Evolutionary conservation across 2,113 vertebrate species (phyloP).

Genomic region (Corydoras maculifer): DNA sequence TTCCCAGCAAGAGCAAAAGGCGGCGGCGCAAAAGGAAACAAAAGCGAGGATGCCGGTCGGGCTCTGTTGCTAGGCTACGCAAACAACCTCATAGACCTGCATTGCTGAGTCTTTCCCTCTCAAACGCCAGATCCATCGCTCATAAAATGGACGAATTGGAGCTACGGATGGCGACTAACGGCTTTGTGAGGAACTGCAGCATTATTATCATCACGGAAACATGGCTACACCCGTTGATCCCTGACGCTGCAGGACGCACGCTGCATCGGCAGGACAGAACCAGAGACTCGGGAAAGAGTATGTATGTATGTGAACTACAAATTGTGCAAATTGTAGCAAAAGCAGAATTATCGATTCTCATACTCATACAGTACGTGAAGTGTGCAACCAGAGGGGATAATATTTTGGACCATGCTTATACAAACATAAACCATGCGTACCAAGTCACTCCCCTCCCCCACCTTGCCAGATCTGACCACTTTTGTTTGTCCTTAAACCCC

Average conservation of each 20-base stretch:
- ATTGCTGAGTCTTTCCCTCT: background rate
- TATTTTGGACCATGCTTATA: background rate
- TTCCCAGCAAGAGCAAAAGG: background rate
- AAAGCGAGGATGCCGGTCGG: background rate
- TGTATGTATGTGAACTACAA: background rate
- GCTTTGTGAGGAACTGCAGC: background rate
- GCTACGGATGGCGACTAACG: background rate
- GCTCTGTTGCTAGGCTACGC: background rate
- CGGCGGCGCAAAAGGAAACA: background rate
- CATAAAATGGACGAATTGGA: conserved; percentile 6
- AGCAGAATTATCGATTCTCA: background rate
- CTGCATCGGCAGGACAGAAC: background rate
- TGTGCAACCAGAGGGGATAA: background rate
- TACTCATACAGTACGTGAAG: background rate
- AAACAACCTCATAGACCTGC: background rate
- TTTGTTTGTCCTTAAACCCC: no score
- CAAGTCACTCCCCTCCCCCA: background rate
- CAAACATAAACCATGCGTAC: background rate
- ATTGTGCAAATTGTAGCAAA: background rate
- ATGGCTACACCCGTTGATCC: background rate
- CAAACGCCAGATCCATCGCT: background rate
- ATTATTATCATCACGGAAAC: background rate
- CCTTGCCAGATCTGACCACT: background rate
- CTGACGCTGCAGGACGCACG: background rate
- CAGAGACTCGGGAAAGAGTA: background rate